phyloP scores from a whole-genome alignment of 2,113 vertebrate species.

The Desmodus rotundus region DNA sequence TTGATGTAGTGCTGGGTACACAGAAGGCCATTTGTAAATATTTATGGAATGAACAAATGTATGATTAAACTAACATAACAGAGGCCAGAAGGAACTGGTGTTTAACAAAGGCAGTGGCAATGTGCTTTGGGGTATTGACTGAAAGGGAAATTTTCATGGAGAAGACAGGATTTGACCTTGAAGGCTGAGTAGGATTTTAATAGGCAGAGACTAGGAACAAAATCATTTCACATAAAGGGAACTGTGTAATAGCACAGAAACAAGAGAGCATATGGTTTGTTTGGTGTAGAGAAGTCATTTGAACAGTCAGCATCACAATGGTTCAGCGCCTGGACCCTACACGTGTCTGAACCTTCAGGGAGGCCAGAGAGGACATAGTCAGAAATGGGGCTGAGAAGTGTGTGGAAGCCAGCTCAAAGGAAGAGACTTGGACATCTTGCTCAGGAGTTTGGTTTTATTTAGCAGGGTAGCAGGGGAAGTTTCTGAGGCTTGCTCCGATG shows the following conservation, averaged over 20 bases:
- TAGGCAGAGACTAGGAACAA: not conserved
- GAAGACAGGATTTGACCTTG: constrained; percentile 9
- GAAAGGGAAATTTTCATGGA: not conserved
- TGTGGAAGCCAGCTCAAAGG: not conserved
- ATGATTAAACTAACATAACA: not conserved
- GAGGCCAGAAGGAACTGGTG: not conserved
- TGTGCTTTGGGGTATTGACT: not conserved
- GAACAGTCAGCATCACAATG: not conserved
- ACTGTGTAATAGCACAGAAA: not conserved
- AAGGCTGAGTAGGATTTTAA: not conserved
- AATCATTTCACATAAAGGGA: not conserved
- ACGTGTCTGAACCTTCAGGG: not conserved
- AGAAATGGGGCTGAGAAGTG: not conserved
- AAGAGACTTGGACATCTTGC: not conserved
- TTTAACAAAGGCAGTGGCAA: not conserved
- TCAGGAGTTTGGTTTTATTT: not conserved
- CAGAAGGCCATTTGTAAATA: not conserved
- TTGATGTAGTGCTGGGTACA: not conserved
- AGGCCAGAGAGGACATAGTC: not conserved
- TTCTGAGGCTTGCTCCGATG: not conserved
- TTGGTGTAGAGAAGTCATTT: not conserved
- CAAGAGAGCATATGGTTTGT: not conserved
- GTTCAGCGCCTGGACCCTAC: not conserved
- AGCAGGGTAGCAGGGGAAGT: not conserved
- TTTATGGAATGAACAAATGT: not conserved